Evolutionary conservation across 2,888 invertebrate species (phyloP).

Genomic region (Hirudinaria manillensis): DNA sequence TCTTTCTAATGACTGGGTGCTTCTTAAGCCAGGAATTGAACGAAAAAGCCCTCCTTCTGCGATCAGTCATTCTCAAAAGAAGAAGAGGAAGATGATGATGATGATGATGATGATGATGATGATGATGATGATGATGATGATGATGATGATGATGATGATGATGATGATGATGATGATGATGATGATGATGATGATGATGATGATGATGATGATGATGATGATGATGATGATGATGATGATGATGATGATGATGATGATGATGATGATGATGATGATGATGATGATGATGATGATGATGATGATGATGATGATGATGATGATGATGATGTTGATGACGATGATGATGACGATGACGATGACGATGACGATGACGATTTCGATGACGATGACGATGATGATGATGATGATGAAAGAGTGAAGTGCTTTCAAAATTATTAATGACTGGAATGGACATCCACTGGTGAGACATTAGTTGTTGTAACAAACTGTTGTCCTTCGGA

Average conservation of each 20-base stretch:
- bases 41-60: too few species aligned
- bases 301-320: slow-evolving; percentile 38
- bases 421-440: too few species aligned
- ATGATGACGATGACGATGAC: slow-evolving; percentile 1
- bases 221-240: slow-evolving; percentile 35
- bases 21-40: too few species aligned
- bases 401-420: too few species aligned
- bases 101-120: slow-evolving; percentile 26
- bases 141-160: slow-evolving; percentile 24
- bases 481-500: not conserved
- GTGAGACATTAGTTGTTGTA: too few species aligned
- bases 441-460: too few species aligned
- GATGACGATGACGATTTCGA: too few species aligned
- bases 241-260: slow-evolving; percentile 37
- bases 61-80: too few species aligned
- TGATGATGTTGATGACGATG: slow-evolving; percentile 31
- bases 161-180: slow-evolving; percentile 36
- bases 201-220: slow-evolving; percentile 38
- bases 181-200: slow-evolving; percentile 39
- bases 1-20: too few species aligned
- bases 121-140: slow-evolving; percentile 37
- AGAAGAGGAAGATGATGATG: not conserved
- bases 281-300: slow-evolving; percentile 38
- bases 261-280: slow-evolving; percentile 37
- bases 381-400: too few species aligned